Evolutionary conservation across 1,140 invertebrate species (phyloP).

Genomic region (Leptinotarsa defecta): DNA sequence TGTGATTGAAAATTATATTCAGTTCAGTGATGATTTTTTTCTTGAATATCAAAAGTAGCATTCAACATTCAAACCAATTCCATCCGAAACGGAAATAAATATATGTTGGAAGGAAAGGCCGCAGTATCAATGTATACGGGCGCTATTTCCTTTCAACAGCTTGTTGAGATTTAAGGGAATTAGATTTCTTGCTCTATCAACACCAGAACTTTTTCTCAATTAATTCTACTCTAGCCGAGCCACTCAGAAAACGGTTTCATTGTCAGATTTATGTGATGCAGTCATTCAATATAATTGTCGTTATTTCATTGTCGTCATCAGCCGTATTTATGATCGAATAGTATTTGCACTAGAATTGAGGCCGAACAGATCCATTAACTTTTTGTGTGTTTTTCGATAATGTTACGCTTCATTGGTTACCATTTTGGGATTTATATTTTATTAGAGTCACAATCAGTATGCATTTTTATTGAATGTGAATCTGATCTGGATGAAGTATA

Average conservation of each 20-base stretch:
- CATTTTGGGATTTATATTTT: not conserved
- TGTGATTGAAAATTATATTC: no score
- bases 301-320: not conserved
- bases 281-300: slow-evolving; percentile 1
- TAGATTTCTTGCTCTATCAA: not conserved
- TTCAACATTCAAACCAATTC: no score
- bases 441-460: not conserved
- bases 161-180: not conserved
- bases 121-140: not conserved
- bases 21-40: no score
- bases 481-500: no score
- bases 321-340: not conserved
- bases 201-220: not conserved
- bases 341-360: not conserved
- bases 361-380: not conserved
- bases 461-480: no score
- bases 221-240: not conserved
- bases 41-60: no score
- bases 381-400: not conserved
- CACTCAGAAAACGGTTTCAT: not conserved
- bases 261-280: not conserved
- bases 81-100: no score
- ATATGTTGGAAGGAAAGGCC: no score
- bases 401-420: not conserved
- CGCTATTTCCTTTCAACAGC: not conserved